Evolutionary conservation across 2,888 invertebrate genomes (phyloP), one percentile per base, ranked within the genome.

Genomic region (Lapara coniferarum): DNA sequence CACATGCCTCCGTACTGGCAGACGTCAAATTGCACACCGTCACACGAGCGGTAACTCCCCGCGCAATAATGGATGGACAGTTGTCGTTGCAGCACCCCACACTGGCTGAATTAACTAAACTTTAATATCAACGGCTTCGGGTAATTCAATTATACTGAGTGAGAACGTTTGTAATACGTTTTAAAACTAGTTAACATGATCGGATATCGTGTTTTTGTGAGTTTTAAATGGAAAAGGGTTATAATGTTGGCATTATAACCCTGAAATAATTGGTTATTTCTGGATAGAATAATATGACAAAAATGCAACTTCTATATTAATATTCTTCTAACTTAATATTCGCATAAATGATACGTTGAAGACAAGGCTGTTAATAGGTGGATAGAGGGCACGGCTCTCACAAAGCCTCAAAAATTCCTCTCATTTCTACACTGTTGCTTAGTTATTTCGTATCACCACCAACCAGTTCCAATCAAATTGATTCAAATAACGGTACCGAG

Each of bases 401-500:
- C 16, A 16, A 53, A 16, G 8, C 53, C 10, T 4, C 8, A 53
- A 53, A 53, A 8, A 53, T 53, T n/a, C 16, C 16, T 52, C 52
- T n/a, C 52, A 6, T 37, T 7, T 7, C 37, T 37, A 37, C 37
- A 37, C 37, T 37, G 1, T 52, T 52, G 52, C 52, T 14, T n/a
- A 2, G 55, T 55, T 55, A 10, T 2, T 19, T 10, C 19, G 19
- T 19, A 19, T 55, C 19, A 19, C 53, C 16, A 53, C 55, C 55
- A 19, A 53, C 55, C 55, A 19, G 12, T 55, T 55, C 12, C 19
- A 55, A 63, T 46, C 46, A 46, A 63, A 63, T 19, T 12, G 13
- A 63, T 49, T 46, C 63, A 63, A 8, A 19, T 49, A 63, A 63
- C 63, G 63, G 63, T 63, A 63, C 63, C 19, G 10, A 13, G 63